These are phyloP conservation scores for Odontomachus brunneus DNA, from an alignment of 1,140 invertebrate genomes.

Conservation along the genomic window DNA sequence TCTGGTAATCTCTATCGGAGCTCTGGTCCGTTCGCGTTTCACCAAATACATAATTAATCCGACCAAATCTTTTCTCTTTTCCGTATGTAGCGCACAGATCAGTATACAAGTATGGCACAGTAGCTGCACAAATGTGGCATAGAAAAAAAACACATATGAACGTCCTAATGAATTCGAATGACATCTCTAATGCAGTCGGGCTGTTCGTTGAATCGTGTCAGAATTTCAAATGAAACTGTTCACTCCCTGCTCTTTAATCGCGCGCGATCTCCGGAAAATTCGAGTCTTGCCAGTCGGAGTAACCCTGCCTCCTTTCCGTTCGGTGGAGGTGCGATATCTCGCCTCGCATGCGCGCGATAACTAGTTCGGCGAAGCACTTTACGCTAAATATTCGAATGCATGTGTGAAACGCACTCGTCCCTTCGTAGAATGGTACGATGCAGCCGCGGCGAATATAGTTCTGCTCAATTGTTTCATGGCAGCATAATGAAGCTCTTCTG, in stretches of 20 bases:
- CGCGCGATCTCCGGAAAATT: conserved; percentile 15
- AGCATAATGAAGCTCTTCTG: conserved; percentile 54
- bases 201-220: too few species aligned
- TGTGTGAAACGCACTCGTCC: conserved; percentile 53
- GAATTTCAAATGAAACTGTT: too few species aligned
- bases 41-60: too few species aligned
- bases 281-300: conserved; percentile 7
- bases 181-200: too few species aligned
- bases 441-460: conserved; percentile 51
- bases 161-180: too few species aligned
- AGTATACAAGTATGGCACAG: too few species aligned
- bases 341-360: conserved; percentile 49
- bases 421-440: conserved; percentile 52
- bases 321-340: conserved; percentile 20
- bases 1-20: too few species aligned
- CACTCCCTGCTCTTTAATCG: neutral
- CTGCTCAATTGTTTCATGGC: conserved; percentile 57
- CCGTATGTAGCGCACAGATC: too few species aligned
- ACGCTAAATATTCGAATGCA: conserved; percentile 58
- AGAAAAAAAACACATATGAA: too few species aligned
- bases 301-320: neutral
- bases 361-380: conserved; percentile 51
- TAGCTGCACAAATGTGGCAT: too few species aligned
- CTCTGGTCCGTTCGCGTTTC: too few species aligned
- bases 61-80: too few species aligned